A percentile compares a stretch with the other conserved stretches of the same genome.
phyloP scores from a whole-genome alignment of 2,888 invertebrate genomes.

The Gordius sp. region DNA sequence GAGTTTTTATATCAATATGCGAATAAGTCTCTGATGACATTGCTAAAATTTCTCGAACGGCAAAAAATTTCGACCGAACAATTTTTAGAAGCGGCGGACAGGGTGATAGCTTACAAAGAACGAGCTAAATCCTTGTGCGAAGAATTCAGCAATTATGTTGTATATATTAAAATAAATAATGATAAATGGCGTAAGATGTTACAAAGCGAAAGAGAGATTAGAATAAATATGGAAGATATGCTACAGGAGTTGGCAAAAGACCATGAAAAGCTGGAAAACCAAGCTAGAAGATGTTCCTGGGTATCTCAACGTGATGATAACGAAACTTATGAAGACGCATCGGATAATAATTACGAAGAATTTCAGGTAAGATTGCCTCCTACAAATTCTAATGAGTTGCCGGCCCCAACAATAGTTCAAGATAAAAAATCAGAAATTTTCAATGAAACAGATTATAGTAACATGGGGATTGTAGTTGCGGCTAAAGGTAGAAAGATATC shows the following conservation, averaged over 20 bases:
- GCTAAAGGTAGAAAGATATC: background rate
- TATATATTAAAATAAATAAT: background rate
- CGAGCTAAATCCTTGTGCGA: background rate
- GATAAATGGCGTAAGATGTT: background rate
- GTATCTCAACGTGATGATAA: background rate
- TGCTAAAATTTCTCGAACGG: background rate
- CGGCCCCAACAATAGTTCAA: no score
- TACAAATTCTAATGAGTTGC: no score
- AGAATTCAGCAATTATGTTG: background rate
- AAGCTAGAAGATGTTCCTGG: background rate
- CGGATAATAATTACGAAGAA: background rate
- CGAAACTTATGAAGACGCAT: background rate
- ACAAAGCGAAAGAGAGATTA: constrained; percentile 1
- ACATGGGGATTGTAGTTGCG: background rate
- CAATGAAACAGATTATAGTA: background rate
- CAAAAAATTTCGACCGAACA: background rate
- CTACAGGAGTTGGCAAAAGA: background rate
- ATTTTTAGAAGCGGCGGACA: background rate
- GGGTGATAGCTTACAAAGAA: background rate
- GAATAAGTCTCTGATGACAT: background rate
- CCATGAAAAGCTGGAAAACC: background rate
- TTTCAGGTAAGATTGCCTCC: background rate
- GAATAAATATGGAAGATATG: background rate
- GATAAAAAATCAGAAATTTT: background rate
- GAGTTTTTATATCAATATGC: background rate